Evolutionary conservation across 2,113 vertebrate species (phyloP).

Genomic region (Macaca mulatta): DNA sequence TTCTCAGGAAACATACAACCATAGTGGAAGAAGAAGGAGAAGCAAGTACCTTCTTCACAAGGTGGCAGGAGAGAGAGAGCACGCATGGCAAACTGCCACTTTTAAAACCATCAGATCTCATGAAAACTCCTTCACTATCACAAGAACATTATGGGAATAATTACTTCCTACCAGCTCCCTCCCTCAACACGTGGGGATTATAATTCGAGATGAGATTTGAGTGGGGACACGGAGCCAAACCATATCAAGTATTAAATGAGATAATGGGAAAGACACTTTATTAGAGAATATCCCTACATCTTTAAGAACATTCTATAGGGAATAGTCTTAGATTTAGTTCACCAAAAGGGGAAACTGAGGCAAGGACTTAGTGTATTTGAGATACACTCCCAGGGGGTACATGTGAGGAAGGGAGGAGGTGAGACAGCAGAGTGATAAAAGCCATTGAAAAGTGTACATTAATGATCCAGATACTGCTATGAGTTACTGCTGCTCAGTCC

Average conservation of each 20-base stretch:
- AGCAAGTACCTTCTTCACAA: too few relatives aligned
- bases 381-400: background rate
- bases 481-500: background rate
- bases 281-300: background rate
- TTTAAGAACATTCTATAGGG: background rate
- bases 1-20: too few relatives aligned
- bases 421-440: background rate
- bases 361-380: background rate
- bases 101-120: too few relatives aligned
- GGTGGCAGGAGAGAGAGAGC: too few relatives aligned
- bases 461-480: background rate
- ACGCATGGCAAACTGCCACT: too few relatives aligned
- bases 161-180: too few relatives aligned
- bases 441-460: background rate
- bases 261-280: background rate
- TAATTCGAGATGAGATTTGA: too few relatives aligned
- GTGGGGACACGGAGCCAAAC: too few relatives aligned
- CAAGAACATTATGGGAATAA: too few relatives aligned
- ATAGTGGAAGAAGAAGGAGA: too few relatives aligned
- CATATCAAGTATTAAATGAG: background rate
- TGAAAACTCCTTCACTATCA: too few relatives aligned
- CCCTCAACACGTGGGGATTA: too few relatives aligned
- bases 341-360: background rate
- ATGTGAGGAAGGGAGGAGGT: background rate
- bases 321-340: background rate